Evolutionary conservation across 2,113 vertebrate species (phyloP).

Genomic region (Silurus asotus): DNA sequence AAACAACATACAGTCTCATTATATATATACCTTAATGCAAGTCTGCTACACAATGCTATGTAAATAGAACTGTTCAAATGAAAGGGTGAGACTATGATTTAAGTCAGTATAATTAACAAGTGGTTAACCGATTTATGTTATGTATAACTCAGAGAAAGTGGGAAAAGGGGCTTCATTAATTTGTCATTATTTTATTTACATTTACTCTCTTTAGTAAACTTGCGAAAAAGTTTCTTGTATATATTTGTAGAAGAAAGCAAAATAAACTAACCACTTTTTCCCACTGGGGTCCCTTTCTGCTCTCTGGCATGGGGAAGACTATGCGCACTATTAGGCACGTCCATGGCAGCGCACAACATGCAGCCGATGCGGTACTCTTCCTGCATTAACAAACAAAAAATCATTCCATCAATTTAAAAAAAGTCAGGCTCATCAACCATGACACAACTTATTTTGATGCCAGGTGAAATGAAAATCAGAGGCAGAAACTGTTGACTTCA

Average conservation of each 20-base stretch:
- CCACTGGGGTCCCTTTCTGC: conserved; percentile 85
- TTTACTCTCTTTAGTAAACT: neutral
- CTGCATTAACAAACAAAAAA: conserved; percentile 63
- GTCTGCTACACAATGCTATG: neutral
- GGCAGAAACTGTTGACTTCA: neutral
- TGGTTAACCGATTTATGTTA: neutral
- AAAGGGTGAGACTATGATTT: neutral
- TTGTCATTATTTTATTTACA: neutral
- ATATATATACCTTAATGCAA: neutral
- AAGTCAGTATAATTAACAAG: neutral
- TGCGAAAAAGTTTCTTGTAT: neutral
- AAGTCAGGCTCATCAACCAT: neutral
- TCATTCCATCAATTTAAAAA: neutral
- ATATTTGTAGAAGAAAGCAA: neutral
- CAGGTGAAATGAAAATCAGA: neutral
- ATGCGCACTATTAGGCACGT: conserved; percentile 83
- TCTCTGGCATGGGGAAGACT: conserved; percentile 81
- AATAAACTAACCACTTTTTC: conserved; percentile 85
- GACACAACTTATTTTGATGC: neutral
- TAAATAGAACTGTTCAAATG: neutral
- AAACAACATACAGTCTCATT: too few relatives aligned
- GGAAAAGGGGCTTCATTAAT: too few relatives aligned
- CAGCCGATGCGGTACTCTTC: conserved; percentile 88
- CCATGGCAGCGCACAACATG: conserved; percentile 88
- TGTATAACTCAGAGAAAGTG: neutral